Base-by-base conservation (phyloP, 92 coral and sea anemone genomes). In the Palythoa grandiflora region DNA sequence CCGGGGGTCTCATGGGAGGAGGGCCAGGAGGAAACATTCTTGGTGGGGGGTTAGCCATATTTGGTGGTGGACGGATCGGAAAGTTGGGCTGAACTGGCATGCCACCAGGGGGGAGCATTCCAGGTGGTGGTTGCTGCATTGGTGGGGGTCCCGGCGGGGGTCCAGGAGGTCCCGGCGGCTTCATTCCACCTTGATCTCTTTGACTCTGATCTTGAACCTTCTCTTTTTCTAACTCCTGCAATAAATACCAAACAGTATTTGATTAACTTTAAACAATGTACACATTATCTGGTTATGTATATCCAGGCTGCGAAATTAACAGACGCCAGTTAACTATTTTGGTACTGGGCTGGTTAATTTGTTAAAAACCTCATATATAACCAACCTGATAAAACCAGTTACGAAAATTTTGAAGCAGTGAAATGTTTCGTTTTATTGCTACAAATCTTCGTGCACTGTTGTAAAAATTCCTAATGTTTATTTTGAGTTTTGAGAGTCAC, bases 21-120 rank as follows among this genome's bases (percentile, higher is more conserved):
- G 99, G 99, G 40, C 99, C 99, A 36, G 98, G 99, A 14, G 99
- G 99, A 68, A 97, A 96, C 96, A 95, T 89, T 36, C 98, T 93
- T 72, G 96, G 97, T 35, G 90, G 91, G 55, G 90, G 91, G 68
- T 91, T 91, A 9, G 66, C 91, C 92, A 93, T 93, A 90, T 91
- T 84, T 35, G 98, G 97, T 35, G 97, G 98, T 50, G 96, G 93
- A 51, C 97, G 95, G 86, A 95, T 94, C 51, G 88, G 91, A 68
- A 96, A 97, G 93, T 97, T 95, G 55, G 98, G 98, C 71, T 94
- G 98, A 76, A 95, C 89, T 13, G 96, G 91, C 70, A 91, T 87
- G 12, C 88, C 89, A 77, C 91, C 77, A 0, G 93, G 83, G 38
- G 79, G 93, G 19, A 73, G 89, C 92, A 83, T 93, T 85, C 90